Evolutionary conservation across 2,113 vertebrate genomes (phyloP), one percentile per base, ranked within the genome.

Genomic region (Gila orcuttii): DNA sequence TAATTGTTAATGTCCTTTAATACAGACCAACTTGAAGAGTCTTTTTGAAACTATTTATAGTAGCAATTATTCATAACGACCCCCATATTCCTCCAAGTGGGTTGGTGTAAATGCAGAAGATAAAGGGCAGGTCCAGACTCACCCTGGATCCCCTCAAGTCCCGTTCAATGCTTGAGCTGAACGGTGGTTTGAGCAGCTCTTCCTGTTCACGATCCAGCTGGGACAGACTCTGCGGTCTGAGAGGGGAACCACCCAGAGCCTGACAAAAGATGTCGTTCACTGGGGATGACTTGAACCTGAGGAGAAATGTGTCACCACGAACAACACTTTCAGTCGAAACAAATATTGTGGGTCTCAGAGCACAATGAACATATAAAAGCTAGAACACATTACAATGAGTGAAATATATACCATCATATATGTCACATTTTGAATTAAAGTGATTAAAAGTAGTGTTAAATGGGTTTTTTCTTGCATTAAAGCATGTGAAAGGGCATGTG

Each of bases 231-330:
- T 95, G 96, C 59, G 98, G 98, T 73, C 95, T 96, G 66, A 98
- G 93, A 10, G 98, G 98, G 11, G 98, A 98, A 85, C 97, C 97
- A 8, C 96, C 93, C 90, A 99, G 90, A 66, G 98, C 96, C 79
- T 98, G 97, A 94, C 98, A 99, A 92, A 97, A 98, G 91, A 99
- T 99, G 93, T 96, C 96, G 73, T 99, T 99, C 87, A 99, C 97
- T 0, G 98, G 97, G 52, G 98, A 99, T 0, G 97, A 95, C 94
- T 96, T 97, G 90, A 98, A 99, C 91, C 95, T 96, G 78, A 12
- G 39, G 11, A 39, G 23, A 60, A 13, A 39, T 57, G 64, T 17
- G 7, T 36, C 15, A 33, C 28, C 50, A 52, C 52, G 10, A 6
- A 28, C 15, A 31, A 39, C 21, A n/a, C 21, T 45, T 69, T 69